phyloP scores from a whole-genome alignment of 2,888 invertebrate genomes.

The Brassicogethes aeneus region DNA sequence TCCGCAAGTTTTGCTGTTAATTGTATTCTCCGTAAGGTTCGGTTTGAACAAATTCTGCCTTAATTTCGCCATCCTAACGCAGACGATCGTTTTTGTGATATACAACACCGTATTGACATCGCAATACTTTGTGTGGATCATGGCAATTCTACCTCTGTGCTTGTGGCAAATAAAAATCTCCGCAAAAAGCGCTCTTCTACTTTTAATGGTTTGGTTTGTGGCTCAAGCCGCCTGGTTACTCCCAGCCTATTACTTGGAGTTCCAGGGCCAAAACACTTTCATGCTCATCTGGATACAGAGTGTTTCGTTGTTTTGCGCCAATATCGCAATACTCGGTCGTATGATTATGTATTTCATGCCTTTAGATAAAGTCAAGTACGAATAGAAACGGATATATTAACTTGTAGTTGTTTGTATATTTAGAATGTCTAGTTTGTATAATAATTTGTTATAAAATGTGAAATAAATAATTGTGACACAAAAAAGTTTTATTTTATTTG shows the following conservation, averaged over 20 bases:
- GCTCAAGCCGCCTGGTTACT: slow-evolving; percentile 83
- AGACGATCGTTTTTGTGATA: slow-evolving; percentile 80
- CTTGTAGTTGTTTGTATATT: too few species aligned
- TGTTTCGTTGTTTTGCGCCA: slow-evolving; percentile 73
- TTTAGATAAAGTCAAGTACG: slow-evolving; percentile 15
- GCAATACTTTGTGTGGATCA: slow-evolving; percentile 95
- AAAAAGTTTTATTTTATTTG: too few species aligned
- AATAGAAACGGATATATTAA: slow-evolving; percentile 4
- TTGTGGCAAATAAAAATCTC: slow-evolving; percentile 59
- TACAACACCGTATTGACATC: slow-evolving; percentile 96
- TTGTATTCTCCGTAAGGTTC: slow-evolving; percentile 58
- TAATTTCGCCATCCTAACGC: slow-evolving; percentile 74
- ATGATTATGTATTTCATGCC: slow-evolving; percentile 35
- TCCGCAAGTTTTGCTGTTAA: slow-evolving; percentile 60
- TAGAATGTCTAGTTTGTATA: too few species aligned
- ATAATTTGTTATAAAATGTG: too few species aligned
- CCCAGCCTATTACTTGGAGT: slow-evolving; percentile 88
- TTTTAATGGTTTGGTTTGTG: slow-evolving; percentile 53
- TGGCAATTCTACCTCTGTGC: slow-evolving; percentile 78
- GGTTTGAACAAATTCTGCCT: slow-evolving; percentile 59
- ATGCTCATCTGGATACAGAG: slow-evolving; percentile 77
- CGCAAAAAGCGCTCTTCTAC: slow-evolving; percentile 41
- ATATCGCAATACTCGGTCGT: slow-evolving; percentile 50
- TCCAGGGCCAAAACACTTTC: slow-evolving; percentile 75
- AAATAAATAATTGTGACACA: too few species aligned